Evolutionary conservation across 2,888 invertebrate species (phyloP).

Genomic region (Branchipolynoe longqiensis): DNA sequence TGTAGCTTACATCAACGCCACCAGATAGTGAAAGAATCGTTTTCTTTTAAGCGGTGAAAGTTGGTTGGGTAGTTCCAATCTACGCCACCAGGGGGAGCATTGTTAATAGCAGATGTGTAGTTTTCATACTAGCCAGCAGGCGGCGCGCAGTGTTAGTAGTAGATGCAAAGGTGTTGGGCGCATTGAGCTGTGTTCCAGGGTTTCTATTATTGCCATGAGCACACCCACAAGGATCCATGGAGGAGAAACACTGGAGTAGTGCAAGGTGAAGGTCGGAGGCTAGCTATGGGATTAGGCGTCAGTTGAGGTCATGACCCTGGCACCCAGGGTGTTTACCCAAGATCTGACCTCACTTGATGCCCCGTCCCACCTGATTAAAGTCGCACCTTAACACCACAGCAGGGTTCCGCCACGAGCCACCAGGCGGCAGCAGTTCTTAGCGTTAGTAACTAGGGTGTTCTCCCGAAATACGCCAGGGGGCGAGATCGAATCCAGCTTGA

Average conservation of each 20-base stretch:
- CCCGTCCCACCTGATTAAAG: constrained; percentile 14
- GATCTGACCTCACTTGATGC: constrained; percentile 67
- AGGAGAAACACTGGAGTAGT: too few relatives aligned
- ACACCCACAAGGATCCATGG: too few relatives aligned
- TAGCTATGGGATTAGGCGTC: constrained; percentile 58
- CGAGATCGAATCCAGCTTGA: too few relatives aligned
- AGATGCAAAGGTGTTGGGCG: background rate
- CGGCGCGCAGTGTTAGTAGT: background rate
- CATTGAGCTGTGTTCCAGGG: background rate
- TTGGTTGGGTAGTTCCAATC: too few relatives aligned
- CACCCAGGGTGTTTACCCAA: constrained; percentile 60
- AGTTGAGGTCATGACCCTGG: constrained; percentile 65
- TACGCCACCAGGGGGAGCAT: too few relatives aligned
- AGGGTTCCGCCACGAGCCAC: background rate
- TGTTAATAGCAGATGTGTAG: background rate
- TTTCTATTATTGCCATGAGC: background rate
- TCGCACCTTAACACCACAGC: too few relatives aligned
- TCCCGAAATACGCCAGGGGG: too few relatives aligned
- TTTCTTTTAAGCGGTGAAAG: too few relatives aligned
- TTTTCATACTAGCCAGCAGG: background rate
- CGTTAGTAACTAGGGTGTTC: too few relatives aligned
- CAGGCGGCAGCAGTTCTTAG: background rate
- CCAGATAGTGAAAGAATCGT: too few relatives aligned
- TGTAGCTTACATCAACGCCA: too few relatives aligned
- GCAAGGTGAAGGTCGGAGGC: constrained; percentile 19